These are phyloP conservation scores for Netelia virgata DNA, from an alignment of 2,888 invertebrate species.

Conservation along the genomic window DNA sequence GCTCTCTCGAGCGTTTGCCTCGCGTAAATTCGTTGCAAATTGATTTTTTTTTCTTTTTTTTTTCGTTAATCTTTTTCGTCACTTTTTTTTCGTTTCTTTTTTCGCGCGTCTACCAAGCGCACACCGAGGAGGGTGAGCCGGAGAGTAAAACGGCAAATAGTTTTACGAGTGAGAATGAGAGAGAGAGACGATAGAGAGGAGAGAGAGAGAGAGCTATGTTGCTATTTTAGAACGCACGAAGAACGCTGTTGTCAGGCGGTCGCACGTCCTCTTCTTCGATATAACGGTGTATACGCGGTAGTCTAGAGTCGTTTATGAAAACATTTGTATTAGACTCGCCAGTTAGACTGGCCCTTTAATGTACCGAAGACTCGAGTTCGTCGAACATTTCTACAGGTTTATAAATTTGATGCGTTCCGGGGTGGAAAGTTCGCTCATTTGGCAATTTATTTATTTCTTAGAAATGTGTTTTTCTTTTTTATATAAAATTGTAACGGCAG, in stretches of 20 bases:
- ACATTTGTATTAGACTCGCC: constrained; percentile 11
- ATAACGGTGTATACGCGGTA: constrained; percentile 10
- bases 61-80: neutral
- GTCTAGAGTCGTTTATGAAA: neutral
- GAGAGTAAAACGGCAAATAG: constrained; percentile 48
- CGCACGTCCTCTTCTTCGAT: constrained; percentile 9
- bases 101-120: constrained; percentile 20
- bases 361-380: neutral
- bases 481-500: no score
- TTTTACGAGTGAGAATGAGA: constrained; percentile 31
- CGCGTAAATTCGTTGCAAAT: constrained; percentile 38
- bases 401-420: no score
- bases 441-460: no score
- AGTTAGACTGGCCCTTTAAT: neutral
- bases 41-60: constrained; percentile 26
- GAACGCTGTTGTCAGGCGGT: constrained; percentile 67
- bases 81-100: constrained; percentile 27
- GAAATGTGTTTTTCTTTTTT: no score
- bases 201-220: constrained; percentile 30
- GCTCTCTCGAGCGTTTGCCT: constrained; percentile 19
- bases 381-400: no score
- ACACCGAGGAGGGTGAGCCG: neutral
- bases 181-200: neutral
- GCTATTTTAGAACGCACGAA: constrained; percentile 68
- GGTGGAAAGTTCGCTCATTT: no score